phyloP scores from a whole-genome alignment of 2,797 vertebrate species.

The Spheniscus humboldti region DNA sequence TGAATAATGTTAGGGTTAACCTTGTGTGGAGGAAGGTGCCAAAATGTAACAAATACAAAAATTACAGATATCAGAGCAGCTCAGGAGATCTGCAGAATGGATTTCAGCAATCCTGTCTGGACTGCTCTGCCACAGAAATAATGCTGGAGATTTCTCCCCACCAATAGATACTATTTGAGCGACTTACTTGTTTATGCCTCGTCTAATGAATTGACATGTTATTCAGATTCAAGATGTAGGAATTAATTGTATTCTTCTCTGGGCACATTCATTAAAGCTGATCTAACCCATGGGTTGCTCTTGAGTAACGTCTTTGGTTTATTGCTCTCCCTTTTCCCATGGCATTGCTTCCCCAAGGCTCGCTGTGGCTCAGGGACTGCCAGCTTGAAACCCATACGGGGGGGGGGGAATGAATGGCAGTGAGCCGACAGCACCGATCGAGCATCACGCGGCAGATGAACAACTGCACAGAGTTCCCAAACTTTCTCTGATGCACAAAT shows the following conservation, averaged over 20 bases:
- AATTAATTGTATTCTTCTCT: not conserved
- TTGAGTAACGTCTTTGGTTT: not conserved
- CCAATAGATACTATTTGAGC: not conserved
- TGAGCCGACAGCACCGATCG: not conserved
- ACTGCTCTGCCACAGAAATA: not conserved
- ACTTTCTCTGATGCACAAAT: not conserved
- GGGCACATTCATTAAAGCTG: not conserved
- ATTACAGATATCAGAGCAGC: not conserved
- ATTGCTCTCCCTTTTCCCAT: not conserved
- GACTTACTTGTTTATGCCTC: not conserved
- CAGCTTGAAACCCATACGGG: not conserved
- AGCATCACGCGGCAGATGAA: not conserved
- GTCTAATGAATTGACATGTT: not conserved
- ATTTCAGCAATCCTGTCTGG: not conserved
- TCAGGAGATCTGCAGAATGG: not conserved
- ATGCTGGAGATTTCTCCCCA: not conserved
- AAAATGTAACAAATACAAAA: not conserved
- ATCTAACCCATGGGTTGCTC: not conserved
- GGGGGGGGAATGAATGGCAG: not conserved
- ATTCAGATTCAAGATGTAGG: not conserved
- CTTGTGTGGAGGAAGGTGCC: not conserved
- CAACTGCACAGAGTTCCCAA: not conserved
- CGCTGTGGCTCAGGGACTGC: rapidly evolving
- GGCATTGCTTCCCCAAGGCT: not conserved
- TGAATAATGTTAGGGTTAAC: not conserved